phyloP scores from a whole-genome alignment of 2,797 vertebrate species.

The Morus bassanus region DNA sequence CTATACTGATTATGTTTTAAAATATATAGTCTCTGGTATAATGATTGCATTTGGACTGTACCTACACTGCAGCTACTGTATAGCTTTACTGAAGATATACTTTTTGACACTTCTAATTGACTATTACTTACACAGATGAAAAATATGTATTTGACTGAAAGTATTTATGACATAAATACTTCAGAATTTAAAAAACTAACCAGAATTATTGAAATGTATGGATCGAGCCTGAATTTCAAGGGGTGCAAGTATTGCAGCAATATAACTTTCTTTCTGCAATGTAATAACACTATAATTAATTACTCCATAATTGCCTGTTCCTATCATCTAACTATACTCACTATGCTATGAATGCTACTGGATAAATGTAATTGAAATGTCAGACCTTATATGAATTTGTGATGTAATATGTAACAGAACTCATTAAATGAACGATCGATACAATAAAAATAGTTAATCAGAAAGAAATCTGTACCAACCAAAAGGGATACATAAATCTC shows the following conservation, averaged over 20 bases:
- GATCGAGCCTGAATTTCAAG: not conserved
- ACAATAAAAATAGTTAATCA: slow-evolving; percentile 16
- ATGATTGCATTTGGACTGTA: not conserved
- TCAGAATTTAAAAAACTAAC: not conserved
- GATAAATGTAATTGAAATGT: slow-evolving; percentile 7
- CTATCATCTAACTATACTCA: not conserved
- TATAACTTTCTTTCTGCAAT: not conserved
- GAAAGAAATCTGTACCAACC: not conserved
- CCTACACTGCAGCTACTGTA: not conserved
- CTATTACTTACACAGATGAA: not conserved
- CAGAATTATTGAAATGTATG: not conserved
- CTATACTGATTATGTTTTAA: not conserved
- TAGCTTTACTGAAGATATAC: not conserved
- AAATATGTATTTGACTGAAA: not conserved
- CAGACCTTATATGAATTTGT: slow-evolving; percentile 13
- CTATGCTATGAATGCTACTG: not conserved
- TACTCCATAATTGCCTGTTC: not conserved
- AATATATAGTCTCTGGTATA: not conserved
- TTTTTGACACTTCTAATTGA: not conserved
- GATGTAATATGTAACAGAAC: not conserved
- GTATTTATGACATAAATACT: not conserved
- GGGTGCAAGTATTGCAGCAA: not conserved
- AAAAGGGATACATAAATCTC: slow-evolving; percentile 2
- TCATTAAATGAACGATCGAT: not conserved
- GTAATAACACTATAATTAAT: not conserved